Base-by-base conservation (phyloP, 92 coral and sea anemone species). In the Porites cylindrica region DNA sequence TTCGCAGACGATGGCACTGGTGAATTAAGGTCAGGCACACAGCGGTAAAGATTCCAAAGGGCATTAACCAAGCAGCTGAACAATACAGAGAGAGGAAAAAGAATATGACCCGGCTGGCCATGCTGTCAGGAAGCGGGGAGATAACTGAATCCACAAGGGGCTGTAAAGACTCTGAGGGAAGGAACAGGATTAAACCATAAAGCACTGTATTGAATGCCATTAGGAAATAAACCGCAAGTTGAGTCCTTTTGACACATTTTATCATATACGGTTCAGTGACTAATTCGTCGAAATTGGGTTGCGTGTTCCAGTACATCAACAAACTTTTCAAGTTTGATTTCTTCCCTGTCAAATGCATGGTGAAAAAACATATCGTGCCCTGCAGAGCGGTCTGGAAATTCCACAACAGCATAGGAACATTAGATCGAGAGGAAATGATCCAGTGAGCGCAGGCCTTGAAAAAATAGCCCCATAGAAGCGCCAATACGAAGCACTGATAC, bases 21-120 rank as follows among this genome's bases (percentile, higher is more conserved):
- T 82, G 78, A 38, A 82, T 82, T 1, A 88, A 51, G 18, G 83
- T 74, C 50, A 82, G 62, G 20, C 91, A 88, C 29, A 84, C 85
- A n/a, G 85, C 88, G 24, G 69, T 51, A 54, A 81, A 82, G 29
- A 88, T 63, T 14, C 88, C 88, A 21, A 88, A 75, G 8, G 91
- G 91, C 78, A 88, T 75, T 43, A 88, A 10, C 91, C 91, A 88
- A 8, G 88, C 91, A 1, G 91, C 85, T 0, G 83, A 61, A 8
- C 88, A 74, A 29, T 70, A 88, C 7, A 58, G 2, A 6, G 62
- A 76, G 19, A 70, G 75, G 66, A 76, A 18, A 7, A 61, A 64
- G 18, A 29, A 38, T 10, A 81, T 52, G 8, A 58, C 32, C 51
- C 78, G 76, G 8, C n/a, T 54, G 1, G 83, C 66, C 6, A 18